phyloP scores from a whole-genome alignment of 2,888 invertebrate species.

The Drepana falcataria region DNA sequence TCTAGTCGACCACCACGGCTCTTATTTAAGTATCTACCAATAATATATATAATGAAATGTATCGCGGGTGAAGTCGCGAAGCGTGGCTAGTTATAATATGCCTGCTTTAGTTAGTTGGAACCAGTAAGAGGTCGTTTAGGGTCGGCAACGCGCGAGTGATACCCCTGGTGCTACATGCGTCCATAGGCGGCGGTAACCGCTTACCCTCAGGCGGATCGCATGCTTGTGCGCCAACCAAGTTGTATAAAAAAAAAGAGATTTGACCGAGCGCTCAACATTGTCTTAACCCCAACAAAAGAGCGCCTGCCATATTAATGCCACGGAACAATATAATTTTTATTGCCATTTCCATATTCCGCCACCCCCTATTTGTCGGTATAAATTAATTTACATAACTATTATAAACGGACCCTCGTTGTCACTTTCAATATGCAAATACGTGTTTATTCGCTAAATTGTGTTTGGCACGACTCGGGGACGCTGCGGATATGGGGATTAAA shows the following conservation, averaged over 20 bases:
- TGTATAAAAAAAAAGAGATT: neutral
- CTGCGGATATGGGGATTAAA: neutral
- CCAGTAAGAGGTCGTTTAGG: too few species aligned
- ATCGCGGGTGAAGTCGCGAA: too few species aligned
- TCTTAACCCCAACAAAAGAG: neutral
- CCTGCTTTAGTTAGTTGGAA: too few species aligned
- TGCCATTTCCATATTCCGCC: constrained; percentile 35
- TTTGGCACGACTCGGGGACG: constrained; percentile 36
- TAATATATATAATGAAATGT: too few species aligned
- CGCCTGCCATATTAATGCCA: constrained; percentile 13
- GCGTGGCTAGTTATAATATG: too few species aligned
- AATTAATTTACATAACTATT: constrained; percentile 66
- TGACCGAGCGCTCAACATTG: neutral
- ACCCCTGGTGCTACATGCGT: too few species aligned
- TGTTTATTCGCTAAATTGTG: constrained; percentile 67
- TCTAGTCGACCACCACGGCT: too few species aligned
- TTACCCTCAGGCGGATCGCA: too few species aligned
- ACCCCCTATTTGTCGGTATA: constrained; percentile 36
- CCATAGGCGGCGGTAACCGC: too few species aligned
- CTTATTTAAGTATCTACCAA: too few species aligned
- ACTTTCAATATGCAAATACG: constrained; percentile 47
- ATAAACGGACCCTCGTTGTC: constrained; percentile 40
- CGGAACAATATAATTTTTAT: constrained; percentile 37
- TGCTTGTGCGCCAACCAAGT: too few species aligned
- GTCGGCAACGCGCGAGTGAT: too few species aligned